phyloP scores from a whole-genome alignment of 2,797 vertebrate genomes.

The Pygocentrus nattereri region DNA sequence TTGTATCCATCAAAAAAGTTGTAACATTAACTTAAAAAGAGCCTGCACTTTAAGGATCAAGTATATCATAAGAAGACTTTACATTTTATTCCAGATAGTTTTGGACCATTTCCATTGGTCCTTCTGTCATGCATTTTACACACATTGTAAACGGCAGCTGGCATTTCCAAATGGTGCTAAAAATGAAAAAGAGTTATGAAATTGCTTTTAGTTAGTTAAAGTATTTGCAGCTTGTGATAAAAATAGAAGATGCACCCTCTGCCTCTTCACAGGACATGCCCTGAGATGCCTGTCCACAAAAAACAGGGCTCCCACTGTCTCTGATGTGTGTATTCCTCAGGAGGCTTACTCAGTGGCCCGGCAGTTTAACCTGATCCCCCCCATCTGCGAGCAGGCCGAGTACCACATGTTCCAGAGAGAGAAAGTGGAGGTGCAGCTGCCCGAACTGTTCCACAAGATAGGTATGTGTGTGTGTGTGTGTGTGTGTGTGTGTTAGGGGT shows the following conservation, averaged over 20 bases:
- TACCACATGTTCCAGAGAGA: slow-evolving; percentile 94
- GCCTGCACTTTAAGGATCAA: neutral
- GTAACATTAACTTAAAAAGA: too few species aligned
- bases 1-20: too few species aligned
- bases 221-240: neutral
- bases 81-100: too few species aligned
- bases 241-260: neutral
- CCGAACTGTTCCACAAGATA: slow-evolving; percentile 91
- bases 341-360: slow-evolving; percentile 89
- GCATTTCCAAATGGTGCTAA: neutral
- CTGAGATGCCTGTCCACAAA: neutral
- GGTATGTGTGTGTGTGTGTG: slow-evolving; percentile 68
- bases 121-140: neutral
- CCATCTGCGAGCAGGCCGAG: slow-evolving; percentile 90
- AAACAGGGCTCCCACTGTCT: neutral
- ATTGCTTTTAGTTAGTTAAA: neutral
- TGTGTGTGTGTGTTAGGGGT: slow-evolving; percentile 14
- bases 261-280: neutral
- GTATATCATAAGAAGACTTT: too few species aligned
- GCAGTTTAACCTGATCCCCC: slow-evolving; percentile 90
- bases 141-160: neutral
- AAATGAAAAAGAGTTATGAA: too few species aligned
- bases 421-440: slow-evolving; percentile 91
- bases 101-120: too few species aligned
- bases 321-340: slow-evolving; percentile 65